A percentile compares a stretch with the other conserved stretches of the same genome.
Conservation (phyloP, 2,797 vertebrate genomes). For the Sebastes steindachneri region DNA sequence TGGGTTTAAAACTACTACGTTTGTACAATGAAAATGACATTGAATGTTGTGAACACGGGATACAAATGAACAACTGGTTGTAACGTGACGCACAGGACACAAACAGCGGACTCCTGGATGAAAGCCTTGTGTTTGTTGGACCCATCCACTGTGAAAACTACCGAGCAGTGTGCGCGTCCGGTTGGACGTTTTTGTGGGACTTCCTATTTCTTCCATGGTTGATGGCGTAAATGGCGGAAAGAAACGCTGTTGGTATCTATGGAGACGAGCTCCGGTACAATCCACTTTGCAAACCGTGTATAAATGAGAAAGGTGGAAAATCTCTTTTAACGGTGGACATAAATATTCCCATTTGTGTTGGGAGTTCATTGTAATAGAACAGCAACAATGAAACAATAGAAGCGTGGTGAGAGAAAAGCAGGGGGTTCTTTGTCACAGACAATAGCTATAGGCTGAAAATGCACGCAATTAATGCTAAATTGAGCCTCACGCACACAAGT, state of each 20-base stretch:
- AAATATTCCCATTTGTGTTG: neutral
- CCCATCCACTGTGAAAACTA: too few species aligned
- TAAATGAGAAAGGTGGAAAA: neutral
- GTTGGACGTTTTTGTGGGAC: too few species aligned
- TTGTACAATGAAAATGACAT: neutral
- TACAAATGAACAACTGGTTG: too few species aligned
- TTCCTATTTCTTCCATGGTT: too few species aligned
- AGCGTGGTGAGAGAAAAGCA: neutral
- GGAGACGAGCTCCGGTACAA: too few species aligned
- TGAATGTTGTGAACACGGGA: neutral
- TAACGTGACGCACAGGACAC: too few species aligned
- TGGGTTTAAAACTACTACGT: neutral
- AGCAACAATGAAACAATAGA: neutral
- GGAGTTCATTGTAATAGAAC: neutral
- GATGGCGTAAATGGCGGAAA: too few species aligned
- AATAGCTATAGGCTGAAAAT: constrained; percentile 57
- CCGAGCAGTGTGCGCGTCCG: rapidly evolving
- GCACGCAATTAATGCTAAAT: constrained; percentile 66
- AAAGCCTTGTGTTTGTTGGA: neutral
- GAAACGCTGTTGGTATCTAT: too few species aligned
- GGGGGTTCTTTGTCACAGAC: neutral
- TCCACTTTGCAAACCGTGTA: too few species aligned
- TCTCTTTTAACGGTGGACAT: neutral
- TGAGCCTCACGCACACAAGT: constrained; percentile 45
- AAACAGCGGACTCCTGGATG: neutral